Evolutionary conservation across 2,888 invertebrate genomes (phyloP), one percentile per base, ranked within the genome.

Genomic region (Phortica magna): DNA sequence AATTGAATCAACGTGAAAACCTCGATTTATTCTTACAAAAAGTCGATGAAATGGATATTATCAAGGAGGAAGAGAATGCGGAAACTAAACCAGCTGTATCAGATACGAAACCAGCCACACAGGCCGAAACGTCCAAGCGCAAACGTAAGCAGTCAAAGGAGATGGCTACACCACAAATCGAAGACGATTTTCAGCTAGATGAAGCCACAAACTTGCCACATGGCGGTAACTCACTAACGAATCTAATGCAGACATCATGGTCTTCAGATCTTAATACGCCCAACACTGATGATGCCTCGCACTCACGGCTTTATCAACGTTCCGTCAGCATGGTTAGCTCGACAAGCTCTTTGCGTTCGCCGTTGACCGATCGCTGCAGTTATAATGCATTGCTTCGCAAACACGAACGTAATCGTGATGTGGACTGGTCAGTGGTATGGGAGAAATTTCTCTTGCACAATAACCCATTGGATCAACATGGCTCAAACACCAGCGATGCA

Each of bases 361-460:
- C 91, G 6, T 57, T 81, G 2, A 82, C 83, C 0, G 91, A 91
- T 65, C 85, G 89, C 2, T 90, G 89, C 64, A 92, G 92, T 76
- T 92, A 92, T 75, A 90, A 92, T 78, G 87, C 91, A 0, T 76
- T 92, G 74, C 77, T 92, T 10, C 87, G 88, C 0, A 91, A 90
- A 74, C 92, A 92, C 76, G 90, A 91, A 75, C 85, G 84, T 1
- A 91, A 86, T 57, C 85, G 90, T 0, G 87, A 89, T 57, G 83
- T 87, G 0, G 91, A 90, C 68, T 91, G 90, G 90, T 90, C 94
- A 78, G 95, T 96, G 80, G 94, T 96, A 75, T 93, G 93, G 93
- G 90, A 90, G 41, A 91, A 90, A 75, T 90, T 91, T 68, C 79
- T 89, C 12, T 48, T 81, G 17, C 83, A 87, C 74, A 82, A 83